A percentile compares a stretch with the other conserved stretches of the same genome.
These are phyloP conservation scores for Ostrea edulis DNA, from an alignment of 1,140 invertebrate species.

Conservation along the genomic window DNA sequence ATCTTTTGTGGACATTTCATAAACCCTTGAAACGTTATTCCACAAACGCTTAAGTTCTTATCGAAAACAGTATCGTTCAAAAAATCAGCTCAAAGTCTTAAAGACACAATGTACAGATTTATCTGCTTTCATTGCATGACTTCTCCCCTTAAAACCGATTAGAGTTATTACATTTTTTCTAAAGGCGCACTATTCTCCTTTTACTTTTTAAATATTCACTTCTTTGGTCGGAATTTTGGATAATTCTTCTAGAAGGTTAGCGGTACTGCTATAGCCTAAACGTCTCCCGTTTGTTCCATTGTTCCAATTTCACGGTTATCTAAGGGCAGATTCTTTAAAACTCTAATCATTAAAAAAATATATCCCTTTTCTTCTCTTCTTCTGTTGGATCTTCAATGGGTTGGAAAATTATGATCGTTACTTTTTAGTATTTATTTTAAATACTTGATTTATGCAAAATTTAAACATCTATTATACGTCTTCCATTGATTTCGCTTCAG, in stretches of 20 bases:
- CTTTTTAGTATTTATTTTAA: slow-evolving; percentile 1
- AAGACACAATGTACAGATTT: slow-evolving; percentile 13
- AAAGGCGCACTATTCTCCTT: slow-evolving; percentile 10
- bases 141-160: slow-evolving; percentile 30
- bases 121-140: slow-evolving; percentile 10
- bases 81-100: slow-evolving; percentile 34
- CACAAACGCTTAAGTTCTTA: slow-evolving; percentile 28
- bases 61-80: slow-evolving; percentile 10
- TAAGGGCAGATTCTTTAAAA: slow-evolving; percentile 8
- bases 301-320: slow-evolving; percentile 23
- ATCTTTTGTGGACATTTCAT: slow-evolving; percentile 27
- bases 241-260: slow-evolving; percentile 17
- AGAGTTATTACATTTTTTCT: not conserved
- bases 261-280: slow-evolving; percentile 1
- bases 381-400: not conserved
- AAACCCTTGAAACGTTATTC: slow-evolving; percentile 9
- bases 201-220: slow-evolving; percentile 36
- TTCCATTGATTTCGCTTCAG: too few species aligned
- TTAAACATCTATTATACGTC: too few species aligned
- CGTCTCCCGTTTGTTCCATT: not conserved
- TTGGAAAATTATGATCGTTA: slow-evolving; percentile 27
- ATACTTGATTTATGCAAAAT: not conserved
- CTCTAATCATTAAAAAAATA: slow-evolving; percentile 9
- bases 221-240: slow-evolving; percentile 29
- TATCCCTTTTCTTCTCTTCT: not conserved